A percentile compares a stretch with the other conserved stretches of the same genome.
Conservation (phyloP, 2,888 invertebrate species). For the Phaedon cochleariae region DNA sequence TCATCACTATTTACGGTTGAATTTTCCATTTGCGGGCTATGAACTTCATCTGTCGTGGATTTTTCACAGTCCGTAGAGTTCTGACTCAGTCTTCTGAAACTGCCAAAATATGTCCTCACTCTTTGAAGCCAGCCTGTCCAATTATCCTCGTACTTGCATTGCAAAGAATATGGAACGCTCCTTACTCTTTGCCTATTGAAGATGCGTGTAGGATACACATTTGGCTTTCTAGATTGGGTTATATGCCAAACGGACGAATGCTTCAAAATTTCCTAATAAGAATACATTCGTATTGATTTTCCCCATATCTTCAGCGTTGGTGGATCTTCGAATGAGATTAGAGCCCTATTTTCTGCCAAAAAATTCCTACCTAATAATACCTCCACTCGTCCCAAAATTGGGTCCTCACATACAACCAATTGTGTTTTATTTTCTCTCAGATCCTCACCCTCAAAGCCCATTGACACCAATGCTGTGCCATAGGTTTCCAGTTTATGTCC, state of each 20-base stretch:
- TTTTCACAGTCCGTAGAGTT: neutral
- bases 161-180: neutral
- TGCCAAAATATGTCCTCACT: neutral
- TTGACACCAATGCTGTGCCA: neutral
- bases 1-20: neutral
- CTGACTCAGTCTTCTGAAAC: neutral
- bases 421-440: neutral
- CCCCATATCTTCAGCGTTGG: neutral
- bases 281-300: neutral
- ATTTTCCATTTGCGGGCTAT: neutral
- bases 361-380: neutral
- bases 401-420: neutral
- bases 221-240: neutral
- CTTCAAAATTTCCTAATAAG: neutral
- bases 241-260: neutral
- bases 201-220: neutral
- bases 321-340: neutral
- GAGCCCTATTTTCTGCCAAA: neutral
- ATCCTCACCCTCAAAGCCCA: neutral
- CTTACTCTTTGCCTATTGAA: neutral
- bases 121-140: neutral
- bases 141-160: neutral
- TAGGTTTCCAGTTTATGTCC: neutral
- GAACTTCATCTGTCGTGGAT: neutral
- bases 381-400: neutral